Base-by-base conservation (phyloP, 2,797 vertebrate genomes). In the Chelmon rostratus region DNA sequence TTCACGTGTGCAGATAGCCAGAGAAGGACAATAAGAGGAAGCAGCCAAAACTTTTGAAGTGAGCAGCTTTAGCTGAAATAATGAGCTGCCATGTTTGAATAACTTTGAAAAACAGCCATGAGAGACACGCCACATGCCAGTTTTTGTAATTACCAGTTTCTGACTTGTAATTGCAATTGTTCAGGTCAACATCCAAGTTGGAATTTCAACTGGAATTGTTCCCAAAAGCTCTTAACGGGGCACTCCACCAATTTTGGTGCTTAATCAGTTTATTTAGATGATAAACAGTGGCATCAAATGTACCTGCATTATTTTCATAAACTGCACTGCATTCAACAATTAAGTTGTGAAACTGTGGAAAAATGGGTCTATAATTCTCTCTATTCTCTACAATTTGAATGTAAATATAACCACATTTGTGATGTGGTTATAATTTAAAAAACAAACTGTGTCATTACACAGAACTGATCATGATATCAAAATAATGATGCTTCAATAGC, bases 11-110 rank as follows among this genome's bases (percentile, higher is more conserved):
- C 8, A 6, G 42, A 31, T 19, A 76, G 25, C 54, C 56, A 64
- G 42, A 64, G 58, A 25, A 16, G 33, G 33, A 44, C 16, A 50
- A 54, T 70, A 63, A 57, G 16, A 25, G 28, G 31, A 57, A 50
- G 50, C 5, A 2, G 10, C 21, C 69, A 25, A 47, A 57, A 72
- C 42, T 47, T 66, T 67, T 49, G 58, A 66, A 73, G 46, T 54
- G 28, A 59, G n/a, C 13, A 59, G 57, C 58, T 50, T 66, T 33
- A 52, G 15, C 46, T 16, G 35, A 68, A 73, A 73, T 78, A 72
- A 72, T 81, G 44, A 75, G 25, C 25, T 6, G 10, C 42, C 57
- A 28, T 68, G 56, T 57, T 49, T 19, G 33, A 65, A 37, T 42
- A 35, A 64, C 33, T 76, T 21, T 25, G 28, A 68, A 64, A 72